Base-by-base conservation (phyloP, 1,140 invertebrate species). In the Epicauta chinensis region DNA sequence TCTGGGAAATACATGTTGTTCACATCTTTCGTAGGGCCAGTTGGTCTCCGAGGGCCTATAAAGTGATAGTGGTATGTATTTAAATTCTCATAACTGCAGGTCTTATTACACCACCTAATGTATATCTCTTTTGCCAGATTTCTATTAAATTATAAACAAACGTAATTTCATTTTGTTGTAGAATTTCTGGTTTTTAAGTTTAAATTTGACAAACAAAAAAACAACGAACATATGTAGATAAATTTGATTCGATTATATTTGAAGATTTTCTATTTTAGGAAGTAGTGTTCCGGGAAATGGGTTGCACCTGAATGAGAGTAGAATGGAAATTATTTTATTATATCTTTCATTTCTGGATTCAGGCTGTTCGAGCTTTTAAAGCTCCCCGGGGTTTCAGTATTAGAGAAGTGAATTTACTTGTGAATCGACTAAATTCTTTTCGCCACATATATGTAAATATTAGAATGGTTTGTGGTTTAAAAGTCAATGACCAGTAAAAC, bases 81-180 rank as follows among this genome's bases (percentile, higher is more conserved):
- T 56, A 56, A 56, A 56, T 56, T 56, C 54, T 51, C 50, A 56
- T 56, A 56, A 56, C 43, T 42, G 44, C 39, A 43, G 50, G 40
- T 38, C 54, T 56, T 56, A 56, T 51, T 51, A 51, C 54, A 44
- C 49, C 39, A 51, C 37, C 47, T 56, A 56, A 56, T 56, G 49
- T 43, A 48, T 39, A 3, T 51, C 30, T 41, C 42, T 43, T 44
- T 35, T 40, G 43, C 50, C 54, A 42, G 50, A 56, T 47, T 55
- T 35, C 53, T 46, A 42, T 35, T 55, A 55, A 55, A 55, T 55
- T 55, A 55, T 51, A 47, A 41, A 55, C 47, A 55, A 55, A 48
- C 46, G 32, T 34, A 23, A 23, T 23, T 23, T 7, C 23, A 23
- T 23, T 23, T 23, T n/a, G n/a, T n/a, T n/a, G n/a, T n/a, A 23